Base-by-base conservation (phyloP, 2,113 vertebrate genomes). In the Willisornis vidua region DNA sequence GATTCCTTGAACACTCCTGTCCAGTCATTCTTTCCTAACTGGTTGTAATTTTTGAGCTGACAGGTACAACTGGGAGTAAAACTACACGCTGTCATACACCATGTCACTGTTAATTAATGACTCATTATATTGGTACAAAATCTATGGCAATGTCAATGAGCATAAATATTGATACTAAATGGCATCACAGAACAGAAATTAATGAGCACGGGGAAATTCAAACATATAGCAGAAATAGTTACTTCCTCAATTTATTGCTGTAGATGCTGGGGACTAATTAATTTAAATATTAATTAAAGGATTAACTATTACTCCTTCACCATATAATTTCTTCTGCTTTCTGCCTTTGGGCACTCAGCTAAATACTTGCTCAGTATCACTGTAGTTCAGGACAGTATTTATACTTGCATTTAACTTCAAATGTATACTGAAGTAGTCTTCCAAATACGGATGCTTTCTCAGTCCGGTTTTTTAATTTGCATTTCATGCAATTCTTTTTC, bases 211-310 rank as follows among this genome's bases (percentile, higher is more conserved):
- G 79, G 78, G 55, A 91, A 96, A 90, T 87, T 26, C 49, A 96
- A 89, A 92, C 55, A 46, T 85, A 78, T n/a, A 84, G 35, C 24
- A 87, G 71, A 83, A 48, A 89, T 31, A 94, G 78, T 74, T 87
- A 73, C 86, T 95, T 80, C 46, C 51, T 93, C 82, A 71, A 61
- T 70, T 94, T 94, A 65, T 74, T 94, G 79, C 31, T 92, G 48
- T 87, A 78, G 93, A 89, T 97, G 49, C 43, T 96, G 48, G 59
- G 39, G 52, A 54, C 67, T 90, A 80, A 95, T 93, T 93, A 86
- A 61, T 77, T 95, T 94, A 95, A 96, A 48, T 86, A 92, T 94
- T 93, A 95, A 85, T 85, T 96, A 79, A 67, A 82, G 97, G 16
- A 85, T 97, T 97, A 96, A 80, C 66, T 94, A 73, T 54, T 67